phyloP scores from a whole-genome alignment of 2,113 vertebrate genomes.

The Pedionomus torquatus region DNA sequence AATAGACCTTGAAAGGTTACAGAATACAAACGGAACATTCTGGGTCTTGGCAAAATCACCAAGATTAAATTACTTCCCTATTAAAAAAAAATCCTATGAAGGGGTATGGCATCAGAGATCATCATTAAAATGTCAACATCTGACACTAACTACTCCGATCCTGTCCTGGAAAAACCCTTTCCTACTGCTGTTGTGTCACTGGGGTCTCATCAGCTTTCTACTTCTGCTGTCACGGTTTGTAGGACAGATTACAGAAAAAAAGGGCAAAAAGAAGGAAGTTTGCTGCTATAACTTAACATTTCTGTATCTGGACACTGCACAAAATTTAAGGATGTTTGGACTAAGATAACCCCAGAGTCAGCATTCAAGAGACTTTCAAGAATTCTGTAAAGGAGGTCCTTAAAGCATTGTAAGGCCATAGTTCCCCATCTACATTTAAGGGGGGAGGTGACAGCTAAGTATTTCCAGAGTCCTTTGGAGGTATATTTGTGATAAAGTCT shows the following conservation, averaged over 20 bases:
- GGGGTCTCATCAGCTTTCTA: not conserved
- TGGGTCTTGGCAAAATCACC: not conserved
- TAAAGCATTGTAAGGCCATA: not conserved
- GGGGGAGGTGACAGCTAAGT: not conserved
- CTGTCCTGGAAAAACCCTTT: not conserved
- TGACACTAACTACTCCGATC: not conserved
- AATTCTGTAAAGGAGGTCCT: not conserved
- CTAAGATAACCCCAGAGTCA: not conserved
- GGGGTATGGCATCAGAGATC: not conserved
- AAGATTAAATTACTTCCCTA: not conserved
- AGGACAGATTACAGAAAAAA: not conserved
- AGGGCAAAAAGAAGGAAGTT: not conserved
- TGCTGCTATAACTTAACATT: not conserved
- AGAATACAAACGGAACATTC: not conserved
- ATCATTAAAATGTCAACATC: not conserved
- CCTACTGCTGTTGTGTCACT: not conserved
- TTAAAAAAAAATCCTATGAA: not conserved
- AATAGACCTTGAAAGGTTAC: not conserved
- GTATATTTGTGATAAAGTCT: not conserved
- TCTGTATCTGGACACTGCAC: not conserved
- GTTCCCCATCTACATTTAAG: not conserved
- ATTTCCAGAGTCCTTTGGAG: not conserved
- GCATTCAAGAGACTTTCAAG: not conserved
- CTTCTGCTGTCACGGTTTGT: not conserved
- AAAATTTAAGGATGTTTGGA: not conserved